A percentile compares a stretch with the other conserved stretches of the same genome.
Evolutionary conservation across 64 coral and sea anemone species (phyloP).

Genomic region (Pocillopora damicornis): DNA sequence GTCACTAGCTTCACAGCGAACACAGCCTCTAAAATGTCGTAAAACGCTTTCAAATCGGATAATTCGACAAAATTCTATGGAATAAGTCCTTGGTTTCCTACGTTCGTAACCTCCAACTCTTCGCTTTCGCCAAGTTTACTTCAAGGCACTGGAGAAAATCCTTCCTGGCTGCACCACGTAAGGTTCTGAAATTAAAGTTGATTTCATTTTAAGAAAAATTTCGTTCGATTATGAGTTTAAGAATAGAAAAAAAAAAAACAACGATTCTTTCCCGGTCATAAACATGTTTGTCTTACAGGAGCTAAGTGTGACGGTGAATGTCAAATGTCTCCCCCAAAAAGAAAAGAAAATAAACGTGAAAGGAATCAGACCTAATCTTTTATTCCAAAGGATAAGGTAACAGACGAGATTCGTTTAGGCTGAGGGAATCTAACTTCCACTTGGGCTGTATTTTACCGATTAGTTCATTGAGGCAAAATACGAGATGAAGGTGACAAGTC

Average conservation of each 20-base stretch:
- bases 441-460: too few relatives aligned
- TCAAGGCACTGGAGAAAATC: constrained; percentile 12
- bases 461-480: too few relatives aligned
- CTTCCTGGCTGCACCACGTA: constrained; percentile 16
- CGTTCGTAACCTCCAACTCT: neutral
- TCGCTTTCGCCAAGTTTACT: neutral
- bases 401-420: too few relatives aligned
- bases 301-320: too few relatives aligned
- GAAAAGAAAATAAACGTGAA: too few relatives aligned
- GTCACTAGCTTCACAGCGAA: constrained; percentile 3
- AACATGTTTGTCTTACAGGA: neutral
- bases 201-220: neutral
- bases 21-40: constrained; percentile 15
- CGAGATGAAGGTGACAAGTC: too few relatives aligned
- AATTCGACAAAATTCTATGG: constrained; percentile 13
- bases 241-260: neutral
- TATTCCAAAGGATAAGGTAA: too few relatives aligned
- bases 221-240: neutral
- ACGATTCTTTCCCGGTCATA: neutral
- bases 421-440: too few relatives aligned
- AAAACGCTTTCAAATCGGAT: constrained; percentile 16
- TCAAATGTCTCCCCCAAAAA: too few relatives aligned
- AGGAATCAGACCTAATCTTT: too few relatives aligned
- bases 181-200: neutral
- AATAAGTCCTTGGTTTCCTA: constrained; percentile 3